Base-by-base conservation (phyloP, 53 echinoderm and acorn worm genomes). In the Holothuria scabra region DNA sequence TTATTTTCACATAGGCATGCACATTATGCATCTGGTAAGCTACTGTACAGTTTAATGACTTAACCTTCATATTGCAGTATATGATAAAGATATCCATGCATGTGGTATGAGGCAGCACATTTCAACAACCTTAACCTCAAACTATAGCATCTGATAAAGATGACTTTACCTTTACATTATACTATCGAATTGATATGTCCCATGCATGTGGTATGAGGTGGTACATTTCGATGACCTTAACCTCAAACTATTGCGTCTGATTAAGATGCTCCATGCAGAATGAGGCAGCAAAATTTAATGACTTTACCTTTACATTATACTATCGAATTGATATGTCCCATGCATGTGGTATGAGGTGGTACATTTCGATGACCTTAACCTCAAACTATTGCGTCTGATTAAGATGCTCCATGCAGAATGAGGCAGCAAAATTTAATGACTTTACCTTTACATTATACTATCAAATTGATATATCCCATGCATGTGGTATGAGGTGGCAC, bases 11-110 rank as follows among this genome's bases (percentile, higher is more conserved):
- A 56, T 94, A 88, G 82, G 65, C 94, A 94, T 34, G 94, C 59
- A 64, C 92, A 90, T 94, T 94, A 97, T 0, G 84, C 85, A 71
- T 97, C 94, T 34, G 74, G 72, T 28, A 81, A 92, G 21, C 61
- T 80, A 1, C 61, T 85, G 35, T 6, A 35, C 35, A 35, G 35
- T 35, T 35, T 48, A 1, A 12, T 48, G 48, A 10, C 48, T 13
- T 48, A 76, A 97, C 97, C 94, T 97, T 97, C 16, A 97, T 97
- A 58, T 94, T 90, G 83, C 84, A 97, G 66, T 94, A 97, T 60
- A 82, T 93, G 61, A 80, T 58, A 72, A 97, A 94, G 49, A 97
- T 65, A 59, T 94, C 92, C 94, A 97, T 0, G 84, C 85, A 72
- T 97, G 97, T 30, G 74, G 74, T 29, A 81, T 94, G n/a, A 66